phyloP scores from a whole-genome alignment of 2,888 invertebrate genomes.

The Melieria picta region DNA sequence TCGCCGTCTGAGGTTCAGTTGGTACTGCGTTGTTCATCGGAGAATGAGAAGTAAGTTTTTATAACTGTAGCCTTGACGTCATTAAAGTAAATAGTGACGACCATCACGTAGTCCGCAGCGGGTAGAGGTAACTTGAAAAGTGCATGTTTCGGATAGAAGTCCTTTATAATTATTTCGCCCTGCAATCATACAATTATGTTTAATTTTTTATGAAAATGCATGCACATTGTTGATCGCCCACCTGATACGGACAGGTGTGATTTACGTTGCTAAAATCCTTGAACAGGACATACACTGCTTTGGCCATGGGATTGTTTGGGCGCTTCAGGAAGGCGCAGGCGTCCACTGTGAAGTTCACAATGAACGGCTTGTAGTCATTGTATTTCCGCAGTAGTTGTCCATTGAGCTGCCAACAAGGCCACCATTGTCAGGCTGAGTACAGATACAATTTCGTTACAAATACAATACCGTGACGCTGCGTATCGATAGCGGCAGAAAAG shows the following conservation, averaged over 20 bases:
- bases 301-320: slow-evolving; percentile 14
- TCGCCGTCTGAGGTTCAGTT: neutral
- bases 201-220: neutral
- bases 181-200: neutral
- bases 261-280: slow-evolving; percentile 20
- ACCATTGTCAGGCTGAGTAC: neutral
- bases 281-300: slow-evolving; percentile 4
- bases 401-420: neutral
- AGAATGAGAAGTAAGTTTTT: neutral
- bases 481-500: neutral
- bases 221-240: neutral
- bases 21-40: neutral
- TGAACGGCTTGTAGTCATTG: slow-evolving; percentile 24
- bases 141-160: neutral
- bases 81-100: neutral
- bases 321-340: neutral
- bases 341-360: slow-evolving; percentile 1
- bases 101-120: neutral
- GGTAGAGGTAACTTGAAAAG: neutral
- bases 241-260: slow-evolving; percentile 21
- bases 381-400: neutral
- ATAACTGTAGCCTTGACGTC: neutral
- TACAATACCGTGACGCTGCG: neutral
- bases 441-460: neutral
- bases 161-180: slow-evolving; percentile 8